Base-by-base conservation (phyloP, 2,113 vertebrate species). In the Cheilinus undulatus region DNA sequence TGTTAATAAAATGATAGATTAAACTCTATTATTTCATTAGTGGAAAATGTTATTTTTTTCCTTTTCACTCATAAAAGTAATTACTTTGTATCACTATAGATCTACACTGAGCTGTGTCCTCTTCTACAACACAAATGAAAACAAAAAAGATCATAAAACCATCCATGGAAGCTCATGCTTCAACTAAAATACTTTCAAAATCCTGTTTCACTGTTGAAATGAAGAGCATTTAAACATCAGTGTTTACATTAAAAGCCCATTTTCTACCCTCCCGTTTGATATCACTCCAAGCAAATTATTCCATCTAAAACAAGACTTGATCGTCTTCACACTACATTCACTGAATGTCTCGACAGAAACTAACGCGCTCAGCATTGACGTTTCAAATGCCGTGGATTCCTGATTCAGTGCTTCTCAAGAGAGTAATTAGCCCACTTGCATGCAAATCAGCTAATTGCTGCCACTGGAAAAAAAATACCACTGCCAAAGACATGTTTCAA, bases 381-480 rank as follows among this genome's bases (percentile, higher is more conserved):
- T 32, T 56, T 32, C 32, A 49, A 58, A 62, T 52, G 27, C 28
- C 36, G 19, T 22, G 7, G 12, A 34, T 23, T 14, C 14, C 45
- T 0, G 3, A 61, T 58, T 73, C 22, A 52, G n/a, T 60, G 14
- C 40, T 59, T 53, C 7, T 65, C 42, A 23, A 19, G 11, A 56
- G 32, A 76, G 22, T 73, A 45, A 76, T 84, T 69, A 64, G 27
- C 45, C 50, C 63, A 68, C 67, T 70, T 61, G 14, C 9, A 86
- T 76, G 49, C 56, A 69, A 77, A 88, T 77, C 5, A 76, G 30
- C 4, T 58, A 65, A 68, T 36, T 53, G 17, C 58, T 0, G 73
- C 80, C 74, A 48, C 40, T 59, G 59, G 46, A 22, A 26, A 49
- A n/a, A 61, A 68, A 45, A 5, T 4, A 72, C 19, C 17, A 15